Evolutionary conservation across 2,888 invertebrate genomes (phyloP), one percentile per base, ranked within the genome.

Genomic region (Lamellibrachia columna): DNA sequence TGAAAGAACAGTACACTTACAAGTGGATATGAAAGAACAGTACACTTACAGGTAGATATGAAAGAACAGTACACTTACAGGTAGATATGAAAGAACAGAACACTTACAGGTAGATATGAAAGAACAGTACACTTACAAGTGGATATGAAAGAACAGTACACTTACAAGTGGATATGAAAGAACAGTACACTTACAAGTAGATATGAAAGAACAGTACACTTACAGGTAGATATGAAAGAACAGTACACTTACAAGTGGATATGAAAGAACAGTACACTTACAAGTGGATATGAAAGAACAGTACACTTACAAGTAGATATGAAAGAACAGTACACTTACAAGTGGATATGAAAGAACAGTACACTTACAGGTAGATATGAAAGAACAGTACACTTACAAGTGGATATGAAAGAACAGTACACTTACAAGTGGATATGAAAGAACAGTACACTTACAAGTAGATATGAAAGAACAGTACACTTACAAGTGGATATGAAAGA

Each of bases 231-330:
- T 95, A 99, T 99, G 92, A 28, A 28, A 28, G 28, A 28, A 28
- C 28, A 28, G 28, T 28, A 28, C 28, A 28, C 28, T 28, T 28
- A 28, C 28, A 28, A 28, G 28, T 0, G 40, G 40, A 40, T 40
- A 40, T 40, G 40, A 40, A 40, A 40, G 40, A 40, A 40, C 40
- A 40, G 40, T 40, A 40, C 40, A 40, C 40, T 40, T 40, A 40
- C 40, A 40, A 40, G 40, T 40, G 40, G 40, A 40, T 40, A 40
- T 40, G 40, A 40, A 40, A 40, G 40, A 40, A 40, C 40, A 40
- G 40, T 90, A 60, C 91, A 97, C 98, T 97, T 97, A 98, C 98
- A 98, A 91, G 99, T 99, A 2, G 99, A 99, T 95, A 99, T 99
- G 92, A 28, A 28, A 28, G 28, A 28, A 28, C 28, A 28, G 28